A percentile compares a stretch with the other conserved stretches of the same genome.
Conservation (phyloP, 2,113 vertebrate genomes). For the Hassar affinis region DNA sequence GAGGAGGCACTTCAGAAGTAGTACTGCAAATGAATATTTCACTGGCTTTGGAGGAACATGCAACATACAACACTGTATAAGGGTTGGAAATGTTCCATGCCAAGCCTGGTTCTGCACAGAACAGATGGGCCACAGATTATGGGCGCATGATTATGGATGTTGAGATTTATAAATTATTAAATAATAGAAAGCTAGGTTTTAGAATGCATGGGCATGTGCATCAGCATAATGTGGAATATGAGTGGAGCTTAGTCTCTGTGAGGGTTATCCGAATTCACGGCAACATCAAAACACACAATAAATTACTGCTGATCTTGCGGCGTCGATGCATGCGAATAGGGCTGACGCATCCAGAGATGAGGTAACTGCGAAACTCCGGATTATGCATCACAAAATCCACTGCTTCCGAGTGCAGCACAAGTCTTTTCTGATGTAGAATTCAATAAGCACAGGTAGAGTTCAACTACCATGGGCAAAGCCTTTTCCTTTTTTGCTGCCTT, state of each 20-base stretch:
- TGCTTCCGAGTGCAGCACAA: not conserved
- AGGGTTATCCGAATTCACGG: not conserved
- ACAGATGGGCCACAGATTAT: constrained; percentile 38
- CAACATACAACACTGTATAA: constrained; percentile 53
- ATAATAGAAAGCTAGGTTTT: constrained; percentile 38
- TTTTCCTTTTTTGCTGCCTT: constrained; percentile 16
- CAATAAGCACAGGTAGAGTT: constrained; percentile 49
- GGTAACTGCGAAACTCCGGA: not conserved
- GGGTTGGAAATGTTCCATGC: constrained; percentile 3
- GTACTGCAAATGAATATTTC: constrained; percentile 61
- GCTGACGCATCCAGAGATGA: not conserved
- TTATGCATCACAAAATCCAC: not conserved
- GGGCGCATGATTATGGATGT: constrained; percentile 45
- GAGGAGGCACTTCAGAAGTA: constrained; percentile 54
- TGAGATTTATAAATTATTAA: constrained; percentile 58
- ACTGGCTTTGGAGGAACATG: constrained; percentile 54
- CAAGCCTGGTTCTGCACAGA: constrained; percentile 33
- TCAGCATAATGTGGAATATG: constrained; percentile 1
- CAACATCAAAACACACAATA: constrained; percentile 19
- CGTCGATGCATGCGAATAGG: not conserved
- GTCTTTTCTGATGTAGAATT: constrained; percentile 21
- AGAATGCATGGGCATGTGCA: not conserved
- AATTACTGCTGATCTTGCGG: constrained; percentile 16
- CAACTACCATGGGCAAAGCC: constrained; percentile 43
- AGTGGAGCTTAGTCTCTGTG: not conserved